Evolutionary conservation across 2,888 invertebrate species (phyloP).

Genomic region (Iphiclides podalirius): DNA sequence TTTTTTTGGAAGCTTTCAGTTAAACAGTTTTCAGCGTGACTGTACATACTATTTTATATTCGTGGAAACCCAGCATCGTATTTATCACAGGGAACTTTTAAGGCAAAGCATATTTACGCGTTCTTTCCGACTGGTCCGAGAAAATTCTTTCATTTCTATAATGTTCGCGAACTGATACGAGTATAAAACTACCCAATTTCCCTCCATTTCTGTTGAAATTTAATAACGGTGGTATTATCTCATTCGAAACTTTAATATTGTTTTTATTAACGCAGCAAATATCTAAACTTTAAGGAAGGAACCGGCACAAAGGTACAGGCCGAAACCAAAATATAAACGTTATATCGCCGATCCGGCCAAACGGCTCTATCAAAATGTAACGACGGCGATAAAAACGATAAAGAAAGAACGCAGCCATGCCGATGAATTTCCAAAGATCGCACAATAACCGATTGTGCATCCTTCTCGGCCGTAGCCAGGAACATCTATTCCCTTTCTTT

Average conservation of each 20-base stretch:
- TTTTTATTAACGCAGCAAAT: too few relatives aligned
- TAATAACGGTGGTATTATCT: too few relatives aligned
- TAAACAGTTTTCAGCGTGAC: conserved; percentile 28
- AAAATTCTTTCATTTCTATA: conserved; percentile 35
- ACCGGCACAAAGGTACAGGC: conserved; percentile 40
- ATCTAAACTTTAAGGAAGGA: background rate
- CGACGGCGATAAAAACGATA: conserved; percentile 77
- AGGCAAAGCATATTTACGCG: conserved; percentile 55
- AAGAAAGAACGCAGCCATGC: conserved; percentile 74
- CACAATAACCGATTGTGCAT: conserved; percentile 62
- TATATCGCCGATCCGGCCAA: conserved; percentile 71
- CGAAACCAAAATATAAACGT: conserved; percentile 76
- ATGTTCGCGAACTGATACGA: conserved; percentile 15
- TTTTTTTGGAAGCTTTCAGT: too few relatives aligned
- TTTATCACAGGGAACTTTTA: conserved; percentile 62
- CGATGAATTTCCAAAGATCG: conserved; percentile 74
- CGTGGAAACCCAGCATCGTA: conserved; percentile 43
- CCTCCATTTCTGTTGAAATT: background rate
- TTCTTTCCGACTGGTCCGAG: conserved; percentile 37
- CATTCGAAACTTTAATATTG: too few relatives aligned
- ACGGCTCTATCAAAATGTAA: conserved; percentile 79
- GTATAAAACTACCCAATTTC: too few relatives aligned
- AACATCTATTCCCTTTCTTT: conserved; percentile 49
- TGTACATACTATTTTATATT: conserved; percentile 55
- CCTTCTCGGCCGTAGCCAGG: conserved; percentile 48